phyloP scores from a whole-genome alignment of 2,888 invertebrate species.

The Troglohyphantes excavatus region DNA sequence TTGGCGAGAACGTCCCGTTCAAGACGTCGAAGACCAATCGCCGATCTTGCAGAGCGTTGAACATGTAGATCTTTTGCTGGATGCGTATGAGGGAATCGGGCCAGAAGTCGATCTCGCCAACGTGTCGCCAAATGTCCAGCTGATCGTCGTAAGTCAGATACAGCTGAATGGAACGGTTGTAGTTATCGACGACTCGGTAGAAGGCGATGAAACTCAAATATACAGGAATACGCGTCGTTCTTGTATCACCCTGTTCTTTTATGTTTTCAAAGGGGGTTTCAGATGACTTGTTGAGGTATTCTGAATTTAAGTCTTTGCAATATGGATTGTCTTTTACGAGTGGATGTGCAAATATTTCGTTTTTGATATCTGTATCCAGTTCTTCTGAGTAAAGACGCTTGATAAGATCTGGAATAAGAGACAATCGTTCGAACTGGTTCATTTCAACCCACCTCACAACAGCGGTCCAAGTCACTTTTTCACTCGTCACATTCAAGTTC shows the following conservation, averaged over 20 bases:
- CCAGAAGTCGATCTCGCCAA: conserved; percentile 24
- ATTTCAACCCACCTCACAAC: conserved; percentile 14
- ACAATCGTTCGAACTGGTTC: neutral
- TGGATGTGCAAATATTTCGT: neutral
- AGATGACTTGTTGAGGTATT: neutral
- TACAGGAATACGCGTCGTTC: neutral
- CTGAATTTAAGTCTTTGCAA: neutral
- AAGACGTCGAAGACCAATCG: neutral
- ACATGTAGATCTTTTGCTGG: neutral
- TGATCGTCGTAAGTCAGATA: conserved; percentile 38
- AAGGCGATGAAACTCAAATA: neutral
- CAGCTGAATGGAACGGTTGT: neutral
- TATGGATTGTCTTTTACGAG: conserved; percentile 10
- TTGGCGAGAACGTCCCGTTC: neutral
- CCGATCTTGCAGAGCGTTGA: conserved; percentile 30
- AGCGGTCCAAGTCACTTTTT: neutral
- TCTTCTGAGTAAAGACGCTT: neutral
- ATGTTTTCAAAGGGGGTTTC: neutral
- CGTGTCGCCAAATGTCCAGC: conserved; percentile 27
- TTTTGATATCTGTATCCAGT: conserved; percentile 11
- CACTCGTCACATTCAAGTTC: conserved; percentile 19
- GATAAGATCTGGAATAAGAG: neutral
- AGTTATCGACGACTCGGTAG: neutral
- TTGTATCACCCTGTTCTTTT: neutral
- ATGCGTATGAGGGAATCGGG: conserved; percentile 5